phyloP scores from a whole-genome alignment of 2,113 vertebrate species.

The Halichoerus grypus region DNA sequence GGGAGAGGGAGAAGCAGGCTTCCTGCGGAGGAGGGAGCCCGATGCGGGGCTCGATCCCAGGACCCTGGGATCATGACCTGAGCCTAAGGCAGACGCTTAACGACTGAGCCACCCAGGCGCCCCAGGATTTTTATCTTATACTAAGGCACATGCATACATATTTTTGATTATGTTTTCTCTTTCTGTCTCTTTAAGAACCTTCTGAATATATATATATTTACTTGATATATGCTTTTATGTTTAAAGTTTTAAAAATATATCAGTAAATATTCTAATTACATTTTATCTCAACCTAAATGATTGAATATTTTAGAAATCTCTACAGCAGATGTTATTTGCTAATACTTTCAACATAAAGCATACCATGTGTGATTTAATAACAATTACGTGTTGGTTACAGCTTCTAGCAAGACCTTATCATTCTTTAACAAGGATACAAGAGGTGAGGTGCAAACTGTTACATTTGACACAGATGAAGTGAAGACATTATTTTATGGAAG shows the following conservation, averaged over 20 bases:
- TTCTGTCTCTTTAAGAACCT: neutral
- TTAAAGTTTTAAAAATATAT: constrained; percentile 28
- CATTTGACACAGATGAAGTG: constrained; percentile 92
- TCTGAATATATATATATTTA: neutral
- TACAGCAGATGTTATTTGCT: neutral
- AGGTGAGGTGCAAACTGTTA: constrained; percentile 93
- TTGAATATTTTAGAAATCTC: neutral
- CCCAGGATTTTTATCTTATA: constrained; percentile 81
- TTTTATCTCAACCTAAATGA: constrained; percentile 1
- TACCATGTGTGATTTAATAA: constrained; percentile 24
- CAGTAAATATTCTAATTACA: neutral
- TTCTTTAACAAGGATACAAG: constrained; percentile 97
- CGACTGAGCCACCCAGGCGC: no score
- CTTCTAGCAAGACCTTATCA: constrained; percentile 93
- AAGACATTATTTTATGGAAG: constrained; percentile 98
- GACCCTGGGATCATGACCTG: no score
- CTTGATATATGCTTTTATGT: neutral
- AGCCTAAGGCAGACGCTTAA: no score
- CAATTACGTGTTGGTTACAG: constrained; percentile 86
- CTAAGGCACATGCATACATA: neutral
- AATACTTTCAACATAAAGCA: constrained; percentile 38
- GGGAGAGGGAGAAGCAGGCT: no score
- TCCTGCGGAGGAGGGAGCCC: no score
- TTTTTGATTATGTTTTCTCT: constrained; percentile 16
- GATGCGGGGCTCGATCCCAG: no score